Evolutionary conservation across 2,888 invertebrate genomes (phyloP), one percentile per base, ranked within the genome.

Genomic region (Nineta flava): DNA sequence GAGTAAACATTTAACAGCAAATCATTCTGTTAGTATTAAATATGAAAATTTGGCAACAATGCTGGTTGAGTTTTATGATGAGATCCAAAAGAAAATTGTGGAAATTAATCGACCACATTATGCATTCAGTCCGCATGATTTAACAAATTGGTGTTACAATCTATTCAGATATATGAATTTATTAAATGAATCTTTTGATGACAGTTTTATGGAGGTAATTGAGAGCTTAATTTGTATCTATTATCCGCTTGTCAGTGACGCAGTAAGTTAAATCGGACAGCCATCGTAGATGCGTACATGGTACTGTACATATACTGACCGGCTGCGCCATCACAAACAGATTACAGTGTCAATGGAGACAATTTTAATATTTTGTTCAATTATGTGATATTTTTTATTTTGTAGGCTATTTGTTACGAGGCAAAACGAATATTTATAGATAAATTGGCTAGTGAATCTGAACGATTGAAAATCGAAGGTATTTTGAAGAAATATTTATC

Each of bases 351-450:
- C n/a, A n/a, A 17, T 45, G 1, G 9, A 16, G 16, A n/a, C 2
- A 19, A 26, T 40, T 7, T 51, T 61, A 47, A 58, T 59, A 52
- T 57, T 58, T 52, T 48, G 2, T 47, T n/a, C 16, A 38, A 40
- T 51, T 35, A 46, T 47, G 35, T 50, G 47, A 48, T 51, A 54
- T 51, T n/a, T 51, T 51, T 34, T 61, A 53, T 55, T 51, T 60
- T 63, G 32, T 63, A 87, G 80, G 78, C 82, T 3, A 71, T 87
- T 56, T 68, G 75, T 31, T 79, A 87, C 56, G 92, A 93, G 73
- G 81, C 83, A 1, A 68, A 77, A 51, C 70, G 81, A 52, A 73
- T 85, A 60, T 92, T 93, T 65, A 73, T 77, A 55, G 86, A 90
- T 61, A 75, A 83, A 56, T 67, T 93, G 17, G 75, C 79, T 2